These are phyloP conservation scores for Pseudanteris insignis DNA, from an alignment of 2,888 invertebrate genomes.

Conservation along the genomic window DNA sequence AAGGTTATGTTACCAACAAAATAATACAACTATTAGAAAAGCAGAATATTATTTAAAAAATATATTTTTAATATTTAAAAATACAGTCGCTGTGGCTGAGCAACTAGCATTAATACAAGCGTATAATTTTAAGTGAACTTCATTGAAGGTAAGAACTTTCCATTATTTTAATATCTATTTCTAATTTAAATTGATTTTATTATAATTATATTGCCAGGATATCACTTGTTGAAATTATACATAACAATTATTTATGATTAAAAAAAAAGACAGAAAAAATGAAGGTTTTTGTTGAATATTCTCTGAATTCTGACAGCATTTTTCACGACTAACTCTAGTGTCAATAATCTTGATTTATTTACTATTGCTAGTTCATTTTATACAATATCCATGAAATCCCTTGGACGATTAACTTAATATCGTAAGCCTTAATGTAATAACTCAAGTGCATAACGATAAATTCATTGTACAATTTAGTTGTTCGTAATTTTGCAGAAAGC, in stretches of 20 bases:
- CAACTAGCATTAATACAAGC: too few relatives aligned
- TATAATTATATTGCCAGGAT: not conserved
- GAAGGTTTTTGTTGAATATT: slow-evolving; percentile 3
- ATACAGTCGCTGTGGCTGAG: too few relatives aligned
- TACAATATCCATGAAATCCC: slow-evolving; percentile 34
- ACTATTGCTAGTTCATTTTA: slow-evolving; percentile 32
- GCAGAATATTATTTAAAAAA: too few relatives aligned
- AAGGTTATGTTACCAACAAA: too few relatives aligned
- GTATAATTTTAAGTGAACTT: too few relatives aligned
- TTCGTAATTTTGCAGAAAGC: slow-evolving; percentile 8
- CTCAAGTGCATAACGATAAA: slow-evolving; percentile 36
- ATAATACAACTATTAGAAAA: too few relatives aligned
- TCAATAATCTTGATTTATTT: slow-evolving; percentile 44
- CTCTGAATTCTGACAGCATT: not conserved
- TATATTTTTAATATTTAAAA: too few relatives aligned
- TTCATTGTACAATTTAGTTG: slow-evolving; percentile 38
- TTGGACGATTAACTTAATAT: slow-evolving; percentile 28
- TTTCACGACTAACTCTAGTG: slow-evolving; percentile 9
- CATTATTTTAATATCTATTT: too few relatives aligned
- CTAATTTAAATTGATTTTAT: too few relatives aligned
- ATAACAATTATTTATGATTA: too few relatives aligned
- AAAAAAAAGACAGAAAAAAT: slow-evolving; percentile 10
- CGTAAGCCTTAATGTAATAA: slow-evolving; percentile 29
- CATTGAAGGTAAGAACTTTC: too few relatives aligned
- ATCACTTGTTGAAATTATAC: slow-evolving; percentile 1